Conservation (phyloP, 2,113 vertebrate genomes). For the Suricata suricatta region DNA sequence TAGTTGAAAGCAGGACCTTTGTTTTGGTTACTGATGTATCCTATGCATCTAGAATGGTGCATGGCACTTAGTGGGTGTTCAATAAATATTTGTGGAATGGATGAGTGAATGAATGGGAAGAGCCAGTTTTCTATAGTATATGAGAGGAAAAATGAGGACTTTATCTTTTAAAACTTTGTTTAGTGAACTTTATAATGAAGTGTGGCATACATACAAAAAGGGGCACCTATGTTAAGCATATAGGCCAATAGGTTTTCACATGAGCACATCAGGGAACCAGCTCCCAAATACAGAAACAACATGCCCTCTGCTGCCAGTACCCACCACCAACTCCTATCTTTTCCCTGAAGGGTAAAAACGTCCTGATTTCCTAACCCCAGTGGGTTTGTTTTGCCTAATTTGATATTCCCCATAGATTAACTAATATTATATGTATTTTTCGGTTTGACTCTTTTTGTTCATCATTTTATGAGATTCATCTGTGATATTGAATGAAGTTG, state of each 20-base stretch:
- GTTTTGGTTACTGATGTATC: not conserved
- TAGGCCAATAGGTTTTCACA: not conserved
- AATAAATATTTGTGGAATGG: not conserved
- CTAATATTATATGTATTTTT: not conserved
- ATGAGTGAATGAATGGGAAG: not conserved
- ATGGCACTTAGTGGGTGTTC: not conserved
- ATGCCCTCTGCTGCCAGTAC: not conserved
- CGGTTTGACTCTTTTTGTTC: not conserved
- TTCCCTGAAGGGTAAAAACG: not conserved
- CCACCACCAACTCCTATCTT: not conserved
- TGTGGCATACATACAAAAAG: not conserved
- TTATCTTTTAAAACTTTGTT: not conserved
- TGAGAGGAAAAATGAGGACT: not conserved
- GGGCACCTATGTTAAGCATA: not conserved
- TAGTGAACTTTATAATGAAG: not conserved
- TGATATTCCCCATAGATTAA: not conserved
- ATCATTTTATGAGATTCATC: not conserved
- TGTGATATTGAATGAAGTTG: not conserved
- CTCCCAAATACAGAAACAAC: not conserved
- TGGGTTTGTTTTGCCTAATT: not conserved
- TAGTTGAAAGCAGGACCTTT: not conserved
- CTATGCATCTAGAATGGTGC: not conserved
- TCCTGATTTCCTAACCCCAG: not conserved
- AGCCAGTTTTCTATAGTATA: not conserved
- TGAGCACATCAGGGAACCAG: not conserved